Evolutionary conservation across 2,888 invertebrate species (phyloP), one percentile per base, ranked within the genome.

Genomic region (Parnassius apollo): DNA sequence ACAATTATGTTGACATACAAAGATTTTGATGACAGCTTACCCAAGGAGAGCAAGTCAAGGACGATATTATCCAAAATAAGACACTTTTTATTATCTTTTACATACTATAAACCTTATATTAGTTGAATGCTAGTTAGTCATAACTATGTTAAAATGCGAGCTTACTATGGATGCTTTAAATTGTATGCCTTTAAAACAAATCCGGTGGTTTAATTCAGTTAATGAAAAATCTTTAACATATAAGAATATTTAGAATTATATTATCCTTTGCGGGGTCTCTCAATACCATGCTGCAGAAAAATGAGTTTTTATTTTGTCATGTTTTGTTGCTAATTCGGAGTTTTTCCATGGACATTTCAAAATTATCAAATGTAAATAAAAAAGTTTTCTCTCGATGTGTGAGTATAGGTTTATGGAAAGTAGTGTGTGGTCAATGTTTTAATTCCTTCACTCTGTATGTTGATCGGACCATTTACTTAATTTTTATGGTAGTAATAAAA

Each of bases 91-190:
- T 25, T 25, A 25, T 25, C 25, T 25, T 25, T 25, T 25, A 25
- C 25, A 25, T 25, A 22, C 54, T 64, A 62, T 64, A 65, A 54
- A 63, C 59, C 51, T 60, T 54, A 58, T 63, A 66, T 62, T 63
- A 71, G 75, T 81, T 76, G 77, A 74, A 74, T 80, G 81, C 80
- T 86, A 84, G 81, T 76, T 76, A 61, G 75, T 70, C 59, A 65
- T 71, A 49, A 64, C 76, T 82, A 69, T 75, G 80, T 81, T 76
- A 69, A 76, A 80, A 76, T 71, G 76, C 75, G 88, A 88, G 88
- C 88, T 88, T 88, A 87, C 51, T 48, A 42, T 72, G 73, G 71
- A 82, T 71, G 85, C 87, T 85, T 86, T 86, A 86, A 83, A 73
- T 42, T 46, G n/a, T 52, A 59, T 59, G 42, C 55, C 59, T 63